These are phyloP conservation scores for Thalassophryne amazonica DNA, from an alignment of 2,797 vertebrate genomes.

Conservation along the genomic window DNA sequence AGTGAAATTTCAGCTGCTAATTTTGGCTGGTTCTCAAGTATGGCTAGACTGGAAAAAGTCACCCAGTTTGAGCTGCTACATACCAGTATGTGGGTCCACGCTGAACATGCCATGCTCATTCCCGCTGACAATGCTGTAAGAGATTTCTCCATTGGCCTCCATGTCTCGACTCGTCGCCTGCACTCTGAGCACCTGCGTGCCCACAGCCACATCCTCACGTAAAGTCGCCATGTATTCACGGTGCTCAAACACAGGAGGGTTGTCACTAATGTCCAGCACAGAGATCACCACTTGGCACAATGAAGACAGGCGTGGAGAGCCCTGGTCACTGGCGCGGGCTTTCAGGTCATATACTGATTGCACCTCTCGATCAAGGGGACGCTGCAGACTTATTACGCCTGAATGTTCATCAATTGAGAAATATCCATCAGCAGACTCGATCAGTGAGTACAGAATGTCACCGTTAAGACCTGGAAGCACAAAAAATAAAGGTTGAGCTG, in stretches of 20 bases:
- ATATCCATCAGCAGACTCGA: constrained; percentile 85
- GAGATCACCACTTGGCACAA: constrained; percentile 83
- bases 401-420: constrained; percentile 91
- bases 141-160: constrained; percentile 88
- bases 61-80: neutral
- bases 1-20: no score
- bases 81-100: constrained; percentile 88
- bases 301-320: constrained; percentile 83
- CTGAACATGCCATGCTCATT: constrained; percentile 95
- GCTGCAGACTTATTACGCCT: constrained; percentile 86
- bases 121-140: constrained; percentile 90
- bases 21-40: no score
- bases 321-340: constrained; percentile 86
- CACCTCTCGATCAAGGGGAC: constrained; percentile 87
- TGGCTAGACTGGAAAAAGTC: no score
- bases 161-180: constrained; percentile 90
- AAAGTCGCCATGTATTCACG: constrained; percentile 88
- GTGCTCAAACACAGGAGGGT: constrained; percentile 94
- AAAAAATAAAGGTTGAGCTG: neutral
- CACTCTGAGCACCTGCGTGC: constrained; percentile 88
- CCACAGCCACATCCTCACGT: constrained; percentile 83
- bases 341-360: constrained; percentile 83
- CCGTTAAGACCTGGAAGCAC: constrained; percentile 82
- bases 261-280: constrained; percentile 96
- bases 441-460: constrained; percentile 85